Evolutionary conservation across 2,888 invertebrate genomes (phyloP).

Genomic region (Metopia argyrocephala): DNA sequence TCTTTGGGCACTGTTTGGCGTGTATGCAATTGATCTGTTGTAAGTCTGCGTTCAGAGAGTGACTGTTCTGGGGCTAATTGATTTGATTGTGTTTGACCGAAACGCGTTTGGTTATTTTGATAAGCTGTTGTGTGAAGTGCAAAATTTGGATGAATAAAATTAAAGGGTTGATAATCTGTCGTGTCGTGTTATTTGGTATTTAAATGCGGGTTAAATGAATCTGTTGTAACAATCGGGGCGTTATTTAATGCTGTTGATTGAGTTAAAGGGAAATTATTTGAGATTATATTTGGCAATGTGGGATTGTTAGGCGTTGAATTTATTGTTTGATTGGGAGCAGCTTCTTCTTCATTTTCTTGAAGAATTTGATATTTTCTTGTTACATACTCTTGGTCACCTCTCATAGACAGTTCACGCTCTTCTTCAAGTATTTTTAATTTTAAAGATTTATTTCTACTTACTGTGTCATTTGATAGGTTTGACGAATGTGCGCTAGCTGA

Average conservation of each 20-base stretch:
- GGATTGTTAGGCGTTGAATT: background rate
- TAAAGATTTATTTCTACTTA: conserved; percentile 10
- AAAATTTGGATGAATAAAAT: conserved; percentile 31
- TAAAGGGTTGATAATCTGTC: background rate
- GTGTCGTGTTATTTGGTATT: no score
- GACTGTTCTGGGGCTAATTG: background rate
- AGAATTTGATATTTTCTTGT: conserved; percentile 41
- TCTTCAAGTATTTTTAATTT: conserved; percentile 35
- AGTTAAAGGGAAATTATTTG: background rate
- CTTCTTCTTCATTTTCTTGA: conserved; percentile 25
- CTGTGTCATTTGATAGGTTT: background rate
- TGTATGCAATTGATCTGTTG: background rate
- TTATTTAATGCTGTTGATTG: background rate
- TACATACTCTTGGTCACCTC: conserved; percentile 36
- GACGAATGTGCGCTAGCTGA: conserved; percentile 11
- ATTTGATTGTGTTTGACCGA: conserved; percentile 1
- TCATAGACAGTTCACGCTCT: conserved; percentile 21
- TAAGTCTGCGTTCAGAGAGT: background rate
- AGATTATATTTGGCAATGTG: background rate
- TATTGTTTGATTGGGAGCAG: background rate
- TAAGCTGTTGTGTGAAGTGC: conserved; percentile 13
- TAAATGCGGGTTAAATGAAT: no score
- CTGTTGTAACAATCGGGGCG: no score
- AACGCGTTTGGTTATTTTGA: conserved; percentile 14
- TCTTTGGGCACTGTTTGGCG: conserved; percentile 18